Evolutionary conservation across 2,888 invertebrate genomes (phyloP).

Genomic region (Ernsta delagoae): DNA sequence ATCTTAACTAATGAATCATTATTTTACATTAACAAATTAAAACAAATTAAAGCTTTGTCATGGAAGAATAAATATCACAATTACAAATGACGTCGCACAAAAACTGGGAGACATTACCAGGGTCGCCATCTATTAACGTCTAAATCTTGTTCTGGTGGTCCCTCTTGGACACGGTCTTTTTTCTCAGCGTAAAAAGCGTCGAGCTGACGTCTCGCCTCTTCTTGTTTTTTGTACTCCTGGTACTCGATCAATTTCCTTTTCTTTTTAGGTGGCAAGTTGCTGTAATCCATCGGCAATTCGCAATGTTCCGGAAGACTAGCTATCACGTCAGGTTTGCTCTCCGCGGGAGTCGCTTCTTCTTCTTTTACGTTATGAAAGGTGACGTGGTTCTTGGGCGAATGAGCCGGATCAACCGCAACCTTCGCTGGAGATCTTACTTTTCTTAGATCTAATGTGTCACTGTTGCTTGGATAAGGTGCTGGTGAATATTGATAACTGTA

Average conservation of each 20-base stretch:
- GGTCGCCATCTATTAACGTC: conserved; percentile 77
- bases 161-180: conserved; percentile 60
- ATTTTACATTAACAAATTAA: conserved; percentile 59
- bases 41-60: conserved; percentile 82
- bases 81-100: conserved; percentile 41
- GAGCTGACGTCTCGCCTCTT: conserved; percentile 73
- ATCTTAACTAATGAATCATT: conserved; percentile 41
- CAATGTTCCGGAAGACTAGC: conserved; percentile 73
- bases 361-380: conserved; percentile 50
- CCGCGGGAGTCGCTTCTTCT: conserved; percentile 57
- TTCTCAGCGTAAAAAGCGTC: conserved; percentile 72
- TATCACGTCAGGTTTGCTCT: conserved; percentile 63
- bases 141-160: conserved; percentile 62
- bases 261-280: conserved; percentile 82
- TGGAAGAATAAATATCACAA: conserved; percentile 82
- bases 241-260: conserved; percentile 82
- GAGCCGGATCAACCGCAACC: conserved; percentile 48
- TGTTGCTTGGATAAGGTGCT: conserved; percentile 53
- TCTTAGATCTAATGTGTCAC: conserved; percentile 74
- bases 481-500: conserved; percentile 61
- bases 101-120: conserved; percentile 56
- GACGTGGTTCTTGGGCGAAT: conserved; percentile 56
- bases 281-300: conserved; percentile 81
- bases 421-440: conserved; percentile 76
- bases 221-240: conserved; percentile 81